Evolutionary conservation across 2,888 invertebrate genomes (phyloP).

Genomic region (Drosophila prolongata): DNA sequence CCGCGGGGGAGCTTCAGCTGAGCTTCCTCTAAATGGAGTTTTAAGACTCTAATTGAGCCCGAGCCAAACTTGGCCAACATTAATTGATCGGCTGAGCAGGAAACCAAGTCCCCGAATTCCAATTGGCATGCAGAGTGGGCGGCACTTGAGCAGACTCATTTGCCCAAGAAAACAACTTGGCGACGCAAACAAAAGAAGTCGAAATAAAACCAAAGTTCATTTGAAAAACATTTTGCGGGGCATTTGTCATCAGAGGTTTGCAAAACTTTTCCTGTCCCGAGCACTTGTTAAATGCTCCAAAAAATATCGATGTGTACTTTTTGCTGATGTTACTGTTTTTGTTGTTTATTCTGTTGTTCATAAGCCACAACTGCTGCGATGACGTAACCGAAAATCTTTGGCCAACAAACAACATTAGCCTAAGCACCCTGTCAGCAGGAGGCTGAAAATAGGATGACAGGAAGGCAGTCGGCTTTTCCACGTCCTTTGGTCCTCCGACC

Average conservation of each 20-base stretch:
- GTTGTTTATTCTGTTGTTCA: not conserved
- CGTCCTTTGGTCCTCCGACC: not conserved
- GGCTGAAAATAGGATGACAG: constrained; percentile 38
- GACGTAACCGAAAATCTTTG: constrained; percentile 39
- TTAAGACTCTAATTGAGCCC: constrained; percentile 46
- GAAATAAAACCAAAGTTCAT: constrained; percentile 52
- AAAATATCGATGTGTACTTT: constrained; percentile 35
- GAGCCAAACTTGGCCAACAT: constrained; percentile 31
- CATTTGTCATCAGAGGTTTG: constrained; percentile 44
- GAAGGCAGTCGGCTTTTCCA: constrained; percentile 24
- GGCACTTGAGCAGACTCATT: constrained; percentile 33
- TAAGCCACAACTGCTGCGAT: constrained; percentile 14
- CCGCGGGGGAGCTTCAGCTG: constrained; percentile 7
- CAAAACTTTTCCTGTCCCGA: constrained; percentile 38
- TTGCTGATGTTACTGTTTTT: not conserved
- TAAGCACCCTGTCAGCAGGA: constrained; percentile 32
- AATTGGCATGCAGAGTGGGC: constrained; percentile 14
- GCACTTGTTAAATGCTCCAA: constrained; percentile 41
- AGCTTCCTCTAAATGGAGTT: constrained; percentile 41
- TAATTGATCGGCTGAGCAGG: constrained; percentile 35
- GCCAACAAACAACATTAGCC: constrained; percentile 39
- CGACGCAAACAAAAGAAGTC: constrained; percentile 32
- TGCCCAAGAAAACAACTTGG: constrained; percentile 21
- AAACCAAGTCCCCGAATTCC: constrained; percentile 1
- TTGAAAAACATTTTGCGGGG: constrained; percentile 47